Percentiles rank a stretch among this genome's conserved stretches.
phyloP scores from a whole-genome alignment of 92 coral and sea anemone genomes.

The Ricordea florida region DNA sequence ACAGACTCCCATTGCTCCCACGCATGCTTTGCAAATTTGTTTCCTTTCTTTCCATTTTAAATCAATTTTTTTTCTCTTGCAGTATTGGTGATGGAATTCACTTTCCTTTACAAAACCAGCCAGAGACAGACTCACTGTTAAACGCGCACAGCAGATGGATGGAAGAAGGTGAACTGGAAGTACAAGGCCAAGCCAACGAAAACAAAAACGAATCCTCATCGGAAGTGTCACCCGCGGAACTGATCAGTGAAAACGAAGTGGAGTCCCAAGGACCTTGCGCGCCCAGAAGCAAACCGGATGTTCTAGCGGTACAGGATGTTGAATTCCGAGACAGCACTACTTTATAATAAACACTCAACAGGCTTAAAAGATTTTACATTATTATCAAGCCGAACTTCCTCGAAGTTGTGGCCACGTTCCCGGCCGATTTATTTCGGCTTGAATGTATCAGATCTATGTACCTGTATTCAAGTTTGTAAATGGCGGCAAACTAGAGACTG shows the following conservation, averaged over 20 bases:
- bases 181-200: constrained; percentile 27
- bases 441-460: too few relatives aligned
- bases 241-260: constrained; percentile 65
- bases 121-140: constrained; percentile 81
- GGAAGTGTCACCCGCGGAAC: constrained; percentile 53
- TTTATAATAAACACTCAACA: too few relatives aligned
- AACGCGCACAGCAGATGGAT: constrained; percentile 81
- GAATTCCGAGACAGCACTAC: constrained; percentile 60
- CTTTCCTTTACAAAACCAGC: constrained; percentile 71
- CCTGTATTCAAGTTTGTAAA: too few relatives aligned
- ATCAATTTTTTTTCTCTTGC: background rate
- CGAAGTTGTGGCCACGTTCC: background rate
- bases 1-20: too few relatives aligned
- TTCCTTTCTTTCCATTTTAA: background rate
- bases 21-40: too few relatives aligned
- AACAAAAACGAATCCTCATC: constrained; percentile 28
- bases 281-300: constrained; percentile 55
- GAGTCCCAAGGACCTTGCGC: constrained; percentile 57
- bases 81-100: constrained; percentile 94
- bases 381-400: background rate
- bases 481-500: too few relatives aligned
- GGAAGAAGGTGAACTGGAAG: constrained; percentile 88
- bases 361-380: too few relatives aligned
- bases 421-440: background rate
- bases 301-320: constrained; percentile 47